Conservation (phyloP, 2,113 vertebrate species). For the Heterotilapia buettikoferi region DNA sequence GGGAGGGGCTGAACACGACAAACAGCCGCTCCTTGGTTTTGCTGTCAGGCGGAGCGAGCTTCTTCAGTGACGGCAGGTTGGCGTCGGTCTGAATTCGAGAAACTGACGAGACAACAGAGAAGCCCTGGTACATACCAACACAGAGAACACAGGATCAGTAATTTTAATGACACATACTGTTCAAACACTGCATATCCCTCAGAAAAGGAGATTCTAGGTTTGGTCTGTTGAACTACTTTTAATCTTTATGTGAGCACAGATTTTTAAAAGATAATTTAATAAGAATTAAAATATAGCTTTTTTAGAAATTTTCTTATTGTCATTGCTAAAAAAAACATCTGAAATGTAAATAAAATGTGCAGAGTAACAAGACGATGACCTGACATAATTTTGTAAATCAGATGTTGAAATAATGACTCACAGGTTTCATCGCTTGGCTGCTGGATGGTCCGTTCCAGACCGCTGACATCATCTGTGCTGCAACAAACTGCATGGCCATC, state of each 20-base stretch:
- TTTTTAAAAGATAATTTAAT: not conserved
- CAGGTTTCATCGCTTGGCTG: slow-evolving; percentile 74
- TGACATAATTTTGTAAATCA: not conserved
- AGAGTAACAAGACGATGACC: not conserved
- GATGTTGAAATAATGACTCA: not conserved
- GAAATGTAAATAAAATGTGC: not conserved
- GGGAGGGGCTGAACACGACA: slow-evolving; percentile 89
- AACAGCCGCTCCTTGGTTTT: slow-evolving; percentile 89
- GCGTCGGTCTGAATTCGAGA: slow-evolving; percentile 87
- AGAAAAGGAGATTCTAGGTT: rapidly evolving
- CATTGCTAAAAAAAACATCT: not conserved
- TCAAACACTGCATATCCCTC: not conserved
- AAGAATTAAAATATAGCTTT: not conserved
- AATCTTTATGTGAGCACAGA: not conserved
- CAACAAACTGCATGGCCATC: slow-evolving; percentile 94
- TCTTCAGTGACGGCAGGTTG: slow-evolving; percentile 81
- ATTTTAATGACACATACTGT: rapidly evolving
- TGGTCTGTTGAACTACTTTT: not conserved
- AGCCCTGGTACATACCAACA: slow-evolving; percentile 35
- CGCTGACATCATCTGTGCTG: slow-evolving; percentile 85
- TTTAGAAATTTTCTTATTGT: rapidly evolving
- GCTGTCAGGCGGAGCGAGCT: slow-evolving; percentile 82
- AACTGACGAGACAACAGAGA: slow-evolving; percentile 51
- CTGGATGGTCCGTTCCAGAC: slow-evolving; percentile 72
- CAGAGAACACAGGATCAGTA: not conserved